These are phyloP conservation scores for Struthidea cinerea DNA, from an alignment of 2,113 vertebrate species.

Conservation along the genomic window DNA sequence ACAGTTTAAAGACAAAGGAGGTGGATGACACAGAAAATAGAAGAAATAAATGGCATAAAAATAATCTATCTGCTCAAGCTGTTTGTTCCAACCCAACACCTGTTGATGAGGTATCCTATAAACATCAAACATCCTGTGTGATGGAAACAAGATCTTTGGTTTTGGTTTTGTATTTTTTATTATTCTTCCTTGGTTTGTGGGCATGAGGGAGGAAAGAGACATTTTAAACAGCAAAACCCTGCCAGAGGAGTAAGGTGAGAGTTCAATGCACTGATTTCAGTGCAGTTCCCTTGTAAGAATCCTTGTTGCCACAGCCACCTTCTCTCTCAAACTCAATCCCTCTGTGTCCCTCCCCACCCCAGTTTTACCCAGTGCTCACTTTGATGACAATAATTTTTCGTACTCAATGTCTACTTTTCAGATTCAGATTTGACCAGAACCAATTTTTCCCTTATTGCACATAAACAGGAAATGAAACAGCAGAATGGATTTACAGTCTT, in stretches of 20 bases:
- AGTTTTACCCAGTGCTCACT: background rate
- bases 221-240: background rate
- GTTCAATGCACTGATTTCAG: background rate
- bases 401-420: background rate
- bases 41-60: background rate
- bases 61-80: background rate
- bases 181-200: background rate
- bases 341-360: rapidly evolving
- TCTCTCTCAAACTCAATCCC: background rate
- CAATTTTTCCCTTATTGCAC: background rate
- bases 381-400: background rate
- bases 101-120: background rate
- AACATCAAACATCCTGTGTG: background rate
- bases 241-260: background rate
- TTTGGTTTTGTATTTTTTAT: background rate
- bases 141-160: background rate
- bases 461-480: background rate
- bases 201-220: background rate
- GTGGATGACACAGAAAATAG: background rate
- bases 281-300: background rate
- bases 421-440: background rate
- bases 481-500: background rate
- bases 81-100: background rate
- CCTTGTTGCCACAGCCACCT: background rate
- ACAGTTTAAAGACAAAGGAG: background rate